phyloP scores from a whole-genome alignment of 2,797 vertebrate species.

The Apogon hyalosoma region DNA sequence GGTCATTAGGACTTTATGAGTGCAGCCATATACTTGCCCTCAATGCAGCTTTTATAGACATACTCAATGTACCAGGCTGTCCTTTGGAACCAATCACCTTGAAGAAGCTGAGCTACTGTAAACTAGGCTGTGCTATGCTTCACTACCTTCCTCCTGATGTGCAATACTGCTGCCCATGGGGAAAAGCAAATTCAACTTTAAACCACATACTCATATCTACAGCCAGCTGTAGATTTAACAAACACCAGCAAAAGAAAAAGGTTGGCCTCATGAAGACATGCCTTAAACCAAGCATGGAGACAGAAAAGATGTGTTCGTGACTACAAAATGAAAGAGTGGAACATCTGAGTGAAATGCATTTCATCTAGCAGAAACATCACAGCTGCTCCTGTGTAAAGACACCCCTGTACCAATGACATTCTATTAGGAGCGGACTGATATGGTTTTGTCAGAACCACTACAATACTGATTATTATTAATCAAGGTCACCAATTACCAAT shows the following conservation, averaged over 20 bases:
- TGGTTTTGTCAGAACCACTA: too few relatives aligned
- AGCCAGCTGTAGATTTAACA: slow-evolving; percentile 5
- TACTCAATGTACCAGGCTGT: slow-evolving; percentile 40
- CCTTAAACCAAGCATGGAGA: not conserved
- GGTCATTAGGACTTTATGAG: slow-evolving; percentile 76
- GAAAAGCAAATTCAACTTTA: slow-evolving; percentile 38
- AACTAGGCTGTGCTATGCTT: slow-evolving; percentile 67
- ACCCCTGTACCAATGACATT: not conserved
- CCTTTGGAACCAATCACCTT: slow-evolving; percentile 72
- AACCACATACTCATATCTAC: slow-evolving; percentile 11
- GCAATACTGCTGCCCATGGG: slow-evolving; percentile 43
- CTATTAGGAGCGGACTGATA: too few relatives aligned
- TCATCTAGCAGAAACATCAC: not conserved
- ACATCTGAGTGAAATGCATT: not conserved
- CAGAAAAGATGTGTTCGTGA: not conserved
- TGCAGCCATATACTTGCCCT: slow-evolving; percentile 59
- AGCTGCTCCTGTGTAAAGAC: not conserved
- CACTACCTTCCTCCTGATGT: slow-evolving; percentile 49
- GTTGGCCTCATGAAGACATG: not conserved
- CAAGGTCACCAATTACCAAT: too few relatives aligned
- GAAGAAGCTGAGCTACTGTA: slow-evolving; percentile 67
- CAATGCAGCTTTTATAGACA: slow-evolving; percentile 69
- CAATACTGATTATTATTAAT: too few relatives aligned
- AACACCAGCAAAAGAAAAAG: slow-evolving; percentile 4
- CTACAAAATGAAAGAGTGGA: not conserved